These are phyloP conservation scores for Orchesella cincta DNA, from an alignment of 1,140 invertebrate genomes.

Conservation along the genomic window DNA sequence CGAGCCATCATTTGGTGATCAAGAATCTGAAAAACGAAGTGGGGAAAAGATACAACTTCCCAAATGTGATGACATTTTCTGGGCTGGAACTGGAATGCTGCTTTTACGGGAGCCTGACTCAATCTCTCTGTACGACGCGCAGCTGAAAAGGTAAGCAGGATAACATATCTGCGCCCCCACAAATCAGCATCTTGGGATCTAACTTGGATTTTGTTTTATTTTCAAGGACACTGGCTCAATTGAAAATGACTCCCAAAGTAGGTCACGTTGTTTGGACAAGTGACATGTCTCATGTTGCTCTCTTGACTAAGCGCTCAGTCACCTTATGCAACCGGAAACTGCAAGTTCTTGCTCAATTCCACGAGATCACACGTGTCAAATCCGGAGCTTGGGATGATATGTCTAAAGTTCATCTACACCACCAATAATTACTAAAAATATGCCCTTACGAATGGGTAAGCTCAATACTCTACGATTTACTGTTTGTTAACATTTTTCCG, in stretches of 20 bases:
- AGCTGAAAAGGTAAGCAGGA: constrained; percentile 75
- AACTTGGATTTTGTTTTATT: no score
- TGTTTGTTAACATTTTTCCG: not conserved
- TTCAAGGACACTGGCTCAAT: no score
- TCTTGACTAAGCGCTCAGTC: constrained; percentile 89
- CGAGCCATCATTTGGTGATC: constrained; percentile 66
- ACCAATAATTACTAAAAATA: constrained; percentile 99
- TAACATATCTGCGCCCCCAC: no score
- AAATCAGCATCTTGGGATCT: no score
- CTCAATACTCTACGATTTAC: constrained; percentile 27
- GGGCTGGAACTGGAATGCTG: constrained; percentile 94
- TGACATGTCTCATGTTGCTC: constrained; percentile 89
- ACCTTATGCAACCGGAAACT: constrained; percentile 54
- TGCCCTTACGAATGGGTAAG: constrained; percentile 85
- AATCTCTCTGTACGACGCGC: constrained; percentile 91
- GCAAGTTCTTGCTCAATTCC: constrained; percentile 22
- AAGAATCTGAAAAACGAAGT: constrained; percentile 66
- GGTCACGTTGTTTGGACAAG: constrained; percentile 94
- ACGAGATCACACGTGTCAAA: not conserved
- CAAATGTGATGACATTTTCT: constrained; percentile 94
- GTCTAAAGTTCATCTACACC: constrained; percentile 90
- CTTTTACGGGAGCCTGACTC: constrained; percentile 83
- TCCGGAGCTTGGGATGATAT: not conserved
- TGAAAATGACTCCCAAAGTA: constrained; percentile 54
- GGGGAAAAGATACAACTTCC: constrained; percentile 93